Percentiles rank a stretch among this genome's conserved stretches.
Evolutionary conservation across 2,113 vertebrate genomes (phyloP).

Genomic region (Lasiurus cinereus): DNA sequence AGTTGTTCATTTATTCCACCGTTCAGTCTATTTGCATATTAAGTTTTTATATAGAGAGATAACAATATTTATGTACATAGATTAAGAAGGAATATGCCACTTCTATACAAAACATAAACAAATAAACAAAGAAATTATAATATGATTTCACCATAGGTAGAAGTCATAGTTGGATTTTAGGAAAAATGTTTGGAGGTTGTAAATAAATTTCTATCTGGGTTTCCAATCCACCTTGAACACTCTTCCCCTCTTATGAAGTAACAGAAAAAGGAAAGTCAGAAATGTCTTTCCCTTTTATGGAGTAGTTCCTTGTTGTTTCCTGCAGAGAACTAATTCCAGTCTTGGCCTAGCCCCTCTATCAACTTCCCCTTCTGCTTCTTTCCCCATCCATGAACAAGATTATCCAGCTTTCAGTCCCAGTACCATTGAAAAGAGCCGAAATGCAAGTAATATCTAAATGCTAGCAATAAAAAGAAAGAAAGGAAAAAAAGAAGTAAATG

Average conservation of each 20-base stretch:
- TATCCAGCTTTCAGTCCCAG: neutral
- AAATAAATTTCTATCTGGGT: neutral
- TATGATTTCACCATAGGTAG: neutral
- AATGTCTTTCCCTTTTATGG: neutral
- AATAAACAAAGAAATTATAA: neutral
- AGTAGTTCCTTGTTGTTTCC: slow-evolving; percentile 40
- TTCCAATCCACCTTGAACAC: neutral
- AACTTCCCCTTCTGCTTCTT: neutral
- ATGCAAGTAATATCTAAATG: neutral
- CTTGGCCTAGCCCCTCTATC: neutral
- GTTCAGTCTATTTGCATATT: too few relatives aligned
- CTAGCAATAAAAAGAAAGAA: too few relatives aligned
- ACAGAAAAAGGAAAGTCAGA: neutral
- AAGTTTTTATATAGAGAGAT: too few relatives aligned
- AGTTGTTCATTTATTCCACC: too few relatives aligned
- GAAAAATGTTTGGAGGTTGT: neutral
- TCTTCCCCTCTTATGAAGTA: neutral
- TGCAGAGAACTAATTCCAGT: slow-evolving; percentile 39
- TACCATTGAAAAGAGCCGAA: slow-evolving; percentile 5
- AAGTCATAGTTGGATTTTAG: neutral
- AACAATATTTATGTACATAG: neutral
- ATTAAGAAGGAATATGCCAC: neutral
- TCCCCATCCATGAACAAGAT: neutral
- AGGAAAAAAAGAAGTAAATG: neutral
- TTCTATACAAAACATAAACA: neutral